Evolutionary conservation across 2,797 vertebrate species (phyloP).

Genomic region (Rallus crepitans): DNA sequence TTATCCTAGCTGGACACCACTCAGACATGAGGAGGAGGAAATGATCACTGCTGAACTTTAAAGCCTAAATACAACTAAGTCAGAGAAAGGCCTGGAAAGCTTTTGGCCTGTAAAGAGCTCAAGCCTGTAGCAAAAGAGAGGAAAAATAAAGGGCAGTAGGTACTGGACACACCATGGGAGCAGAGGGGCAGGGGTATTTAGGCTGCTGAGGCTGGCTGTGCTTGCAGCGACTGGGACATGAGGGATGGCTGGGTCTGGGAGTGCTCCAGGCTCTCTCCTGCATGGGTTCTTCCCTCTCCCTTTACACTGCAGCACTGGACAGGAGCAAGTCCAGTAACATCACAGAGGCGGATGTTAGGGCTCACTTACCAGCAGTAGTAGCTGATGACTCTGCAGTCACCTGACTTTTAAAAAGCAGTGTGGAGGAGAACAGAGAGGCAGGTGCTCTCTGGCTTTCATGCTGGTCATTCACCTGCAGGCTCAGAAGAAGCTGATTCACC

Average conservation of each 20-base stretch:
- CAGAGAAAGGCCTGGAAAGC: not conserved
- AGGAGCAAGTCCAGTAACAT: not conserved
- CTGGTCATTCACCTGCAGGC: not conserved
- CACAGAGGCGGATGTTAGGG: not conserved
- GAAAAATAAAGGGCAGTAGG: not conserved
- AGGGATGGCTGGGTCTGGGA: not conserved
- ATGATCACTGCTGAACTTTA: not conserved
- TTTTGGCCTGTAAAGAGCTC: not conserved
- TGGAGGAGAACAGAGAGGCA: not conserved
- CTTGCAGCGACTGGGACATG: not conserved
- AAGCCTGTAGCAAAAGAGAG: not conserved
- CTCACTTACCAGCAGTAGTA: not conserved
- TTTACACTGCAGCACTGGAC: not conserved
- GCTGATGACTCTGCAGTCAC: not conserved
- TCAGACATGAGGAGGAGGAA: not conserved
- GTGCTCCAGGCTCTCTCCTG: fast-evolving
- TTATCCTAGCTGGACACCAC: not conserved
- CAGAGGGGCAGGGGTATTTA: not conserved
- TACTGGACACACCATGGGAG: not conserved
- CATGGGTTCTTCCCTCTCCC: fast-evolving
- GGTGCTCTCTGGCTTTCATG: not conserved
- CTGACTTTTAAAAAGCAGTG: not conserved
- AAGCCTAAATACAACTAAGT: not conserved
- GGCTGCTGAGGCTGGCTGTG: fast-evolving
- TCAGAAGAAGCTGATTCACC: not conserved